Conservation (phyloP, 2,888 invertebrate genomes). For the Yponomeuta cagnagella region DNA sequence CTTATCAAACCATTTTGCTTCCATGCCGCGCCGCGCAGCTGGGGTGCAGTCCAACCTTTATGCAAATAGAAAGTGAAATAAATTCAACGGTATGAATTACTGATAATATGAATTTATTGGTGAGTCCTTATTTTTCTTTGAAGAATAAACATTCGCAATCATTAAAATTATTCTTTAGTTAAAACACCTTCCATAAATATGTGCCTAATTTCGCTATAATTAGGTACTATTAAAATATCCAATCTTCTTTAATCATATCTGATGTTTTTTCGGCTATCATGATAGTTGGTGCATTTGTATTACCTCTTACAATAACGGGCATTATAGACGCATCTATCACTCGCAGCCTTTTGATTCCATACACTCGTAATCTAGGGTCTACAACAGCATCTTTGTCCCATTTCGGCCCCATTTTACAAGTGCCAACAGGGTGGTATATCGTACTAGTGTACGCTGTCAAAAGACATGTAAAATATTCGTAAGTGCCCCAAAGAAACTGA, state of each 20-base stretch:
- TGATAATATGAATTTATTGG: too few relatives aligned
- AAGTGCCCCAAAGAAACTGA: conserved; percentile 72
- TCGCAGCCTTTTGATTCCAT: conserved; percentile 77
- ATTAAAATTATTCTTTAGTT: too few relatives aligned
- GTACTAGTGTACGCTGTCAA: conserved; percentile 80
- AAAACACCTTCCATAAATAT: too few relatives aligned
- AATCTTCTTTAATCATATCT: conserved; percentile 83
- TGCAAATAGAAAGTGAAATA: too few relatives aligned
- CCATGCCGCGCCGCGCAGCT: too few relatives aligned
- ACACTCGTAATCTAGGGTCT: conserved; percentile 77
- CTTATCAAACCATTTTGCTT: too few relatives aligned
- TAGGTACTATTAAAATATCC: conserved; percentile 25
- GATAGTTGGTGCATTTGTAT: conserved; percentile 88
- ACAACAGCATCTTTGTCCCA: conserved; percentile 79
- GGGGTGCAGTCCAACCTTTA: too few relatives aligned
- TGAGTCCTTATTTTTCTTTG: too few relatives aligned
- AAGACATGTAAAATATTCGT: conserved; percentile 81
- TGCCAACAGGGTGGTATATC: conserved; percentile 81
- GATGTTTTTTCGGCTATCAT: conserved; percentile 91
- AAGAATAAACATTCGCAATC: too few relatives aligned
- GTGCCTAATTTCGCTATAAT: too few relatives aligned
- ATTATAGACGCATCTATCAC: conserved; percentile 82
- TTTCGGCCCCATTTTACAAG: conserved; percentile 82
- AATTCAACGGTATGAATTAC: too few relatives aligned
- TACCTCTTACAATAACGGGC: conserved; percentile 80